phyloP scores from a whole-genome alignment of 2,888 invertebrate genomes.

The Amphimallon solstitiale region DNA sequence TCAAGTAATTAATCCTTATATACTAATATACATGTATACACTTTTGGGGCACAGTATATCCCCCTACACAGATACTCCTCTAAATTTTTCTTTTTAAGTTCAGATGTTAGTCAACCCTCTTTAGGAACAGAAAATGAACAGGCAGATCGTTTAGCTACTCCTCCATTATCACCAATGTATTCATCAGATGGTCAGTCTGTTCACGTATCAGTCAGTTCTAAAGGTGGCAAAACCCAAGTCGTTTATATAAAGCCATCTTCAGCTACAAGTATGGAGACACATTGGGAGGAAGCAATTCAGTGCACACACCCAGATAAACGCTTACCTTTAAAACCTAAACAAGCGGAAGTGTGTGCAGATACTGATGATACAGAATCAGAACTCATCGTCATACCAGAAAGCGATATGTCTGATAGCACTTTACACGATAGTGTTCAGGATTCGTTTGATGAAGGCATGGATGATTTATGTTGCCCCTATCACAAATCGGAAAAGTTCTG shows the following conservation, averaged over 20 bases:
- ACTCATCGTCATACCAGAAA: conserved; percentile 89
- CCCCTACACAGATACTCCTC: not conserved
- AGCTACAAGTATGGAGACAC: conserved; percentile 70
- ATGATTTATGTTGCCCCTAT: conserved; percentile 46
- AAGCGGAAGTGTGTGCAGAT: conserved; percentile 65
- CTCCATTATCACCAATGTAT: conserved; percentile 71
- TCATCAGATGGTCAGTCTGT: conserved; percentile 67
- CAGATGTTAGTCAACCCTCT: conserved; percentile 82
- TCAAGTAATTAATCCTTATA: no score
- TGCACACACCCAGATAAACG: conserved; percentile 56
- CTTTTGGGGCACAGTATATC: no score
- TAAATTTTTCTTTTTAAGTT: conserved; percentile 39
- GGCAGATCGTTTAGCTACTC: conserved; percentile 65
- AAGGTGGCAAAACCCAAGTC: conserved; percentile 61
- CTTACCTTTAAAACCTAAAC: conserved; percentile 51
- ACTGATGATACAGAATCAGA: conserved; percentile 90
- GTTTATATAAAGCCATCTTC: conserved; percentile 61
- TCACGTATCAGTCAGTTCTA: conserved; percentile 61
- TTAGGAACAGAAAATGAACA: conserved; percentile 75
- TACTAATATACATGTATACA: no score
- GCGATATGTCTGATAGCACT: conserved; percentile 87
- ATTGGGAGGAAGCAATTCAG: conserved; percentile 75
- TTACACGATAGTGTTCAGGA: conserved; percentile 75
- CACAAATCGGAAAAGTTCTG: conserved; percentile 48
- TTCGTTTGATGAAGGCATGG: conserved; percentile 59